Percentiles rank a stretch among this genome's conserved stretches.
Evolutionary conservation across 53 echinoderm and acorn worm species (phyloP).

Genomic region (Echinometra lucunter): DNA sequence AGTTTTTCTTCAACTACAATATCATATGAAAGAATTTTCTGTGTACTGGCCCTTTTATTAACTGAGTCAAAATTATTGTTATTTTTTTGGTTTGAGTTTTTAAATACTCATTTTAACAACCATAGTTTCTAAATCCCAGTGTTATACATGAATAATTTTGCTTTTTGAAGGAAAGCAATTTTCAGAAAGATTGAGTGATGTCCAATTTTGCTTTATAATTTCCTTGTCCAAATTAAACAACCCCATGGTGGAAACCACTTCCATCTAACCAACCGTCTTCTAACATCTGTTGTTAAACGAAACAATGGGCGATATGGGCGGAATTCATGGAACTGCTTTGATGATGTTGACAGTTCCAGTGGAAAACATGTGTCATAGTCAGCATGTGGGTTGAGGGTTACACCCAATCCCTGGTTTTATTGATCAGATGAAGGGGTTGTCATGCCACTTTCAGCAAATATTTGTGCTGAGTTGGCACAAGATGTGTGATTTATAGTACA

Average conservation of each 20-base stretch:
- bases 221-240: background rate
- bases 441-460: slow-evolving; percentile 1
- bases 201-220: no score
- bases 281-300: background rate
- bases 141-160: background rate
- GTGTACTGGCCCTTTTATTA: background rate
- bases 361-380: slow-evolving; percentile 25
- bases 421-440: background rate
- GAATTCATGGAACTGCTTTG: background rate
- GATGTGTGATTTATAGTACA: background rate
- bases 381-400: background rate
- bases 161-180: background rate
- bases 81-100: background rate
- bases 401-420: slow-evolving; percentile 36
- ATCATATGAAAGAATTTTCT: background rate
- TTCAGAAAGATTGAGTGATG: background rate
- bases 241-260: no score
- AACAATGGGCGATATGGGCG: slow-evolving; percentile 6
- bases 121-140: no score
- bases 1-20: no score
- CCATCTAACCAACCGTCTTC: no score
- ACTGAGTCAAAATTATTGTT: background rate
- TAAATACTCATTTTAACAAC: background rate
- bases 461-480: slow-evolving; percentile 1
- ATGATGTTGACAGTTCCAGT: background rate